phyloP scores from a whole-genome alignment of 2,888 invertebrate genomes.

The Mythimna albipuncta region DNA sequence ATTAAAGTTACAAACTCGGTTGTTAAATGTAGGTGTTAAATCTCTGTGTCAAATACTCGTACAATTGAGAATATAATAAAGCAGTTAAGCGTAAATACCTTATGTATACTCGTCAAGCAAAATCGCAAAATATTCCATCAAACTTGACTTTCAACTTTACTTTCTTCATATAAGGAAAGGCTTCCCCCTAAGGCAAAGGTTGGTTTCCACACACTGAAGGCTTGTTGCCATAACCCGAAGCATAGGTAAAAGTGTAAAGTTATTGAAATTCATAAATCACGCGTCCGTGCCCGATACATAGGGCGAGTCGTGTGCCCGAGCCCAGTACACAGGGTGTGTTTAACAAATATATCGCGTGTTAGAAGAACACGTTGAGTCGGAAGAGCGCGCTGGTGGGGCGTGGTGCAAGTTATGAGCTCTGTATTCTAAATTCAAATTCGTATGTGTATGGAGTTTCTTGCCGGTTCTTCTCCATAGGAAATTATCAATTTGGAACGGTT shows the following conservation, averaged over 20 bases:
- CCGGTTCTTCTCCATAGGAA: too few relatives aligned
- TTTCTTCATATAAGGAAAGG: too few relatives aligned
- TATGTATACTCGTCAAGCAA: not conserved
- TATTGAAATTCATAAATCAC: conserved; percentile 80
- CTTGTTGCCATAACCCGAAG: conserved; percentile 5
- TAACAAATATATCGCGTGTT: conserved; percentile 81
- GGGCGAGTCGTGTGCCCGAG: conserved; percentile 65
- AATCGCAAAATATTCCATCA: not conserved
- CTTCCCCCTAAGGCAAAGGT: not conserved
- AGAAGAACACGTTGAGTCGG: conserved; percentile 67
- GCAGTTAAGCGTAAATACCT: too few relatives aligned
- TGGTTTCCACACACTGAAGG: not conserved
- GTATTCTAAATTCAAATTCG: not conserved
- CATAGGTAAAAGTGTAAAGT: conserved; percentile 63
- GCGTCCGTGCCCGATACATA: conserved; percentile 67
- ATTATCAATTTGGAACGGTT: too few relatives aligned
- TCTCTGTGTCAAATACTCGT: too few relatives aligned
- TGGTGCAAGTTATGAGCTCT: conserved; percentile 63
- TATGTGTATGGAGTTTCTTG: too few relatives aligned
- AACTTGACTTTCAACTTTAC: not conserved
- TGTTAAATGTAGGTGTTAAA: too few relatives aligned
- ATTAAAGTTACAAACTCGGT: too few relatives aligned
- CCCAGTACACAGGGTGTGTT: conserved; percentile 73
- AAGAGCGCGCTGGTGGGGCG: conserved; percentile 58
- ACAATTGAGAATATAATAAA: too few relatives aligned